phyloP scores from a whole-genome alignment of 2,888 invertebrate genomes.

The Biston stratarius region DNA sequence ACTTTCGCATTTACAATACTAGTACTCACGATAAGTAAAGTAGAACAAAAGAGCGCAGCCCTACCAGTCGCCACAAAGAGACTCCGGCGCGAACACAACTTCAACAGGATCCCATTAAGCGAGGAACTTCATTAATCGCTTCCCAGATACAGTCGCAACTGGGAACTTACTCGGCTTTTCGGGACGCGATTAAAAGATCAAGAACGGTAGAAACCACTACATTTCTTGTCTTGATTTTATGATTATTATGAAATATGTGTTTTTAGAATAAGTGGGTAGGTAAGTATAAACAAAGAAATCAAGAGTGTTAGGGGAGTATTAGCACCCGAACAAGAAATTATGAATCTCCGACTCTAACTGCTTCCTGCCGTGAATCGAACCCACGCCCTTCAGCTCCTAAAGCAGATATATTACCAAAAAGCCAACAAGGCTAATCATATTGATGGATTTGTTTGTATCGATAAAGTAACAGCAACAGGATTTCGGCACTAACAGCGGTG shows the following conservation, averaged over 20 bases:
- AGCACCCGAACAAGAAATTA: no score
- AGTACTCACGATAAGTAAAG: neutral
- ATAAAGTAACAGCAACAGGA: no score
- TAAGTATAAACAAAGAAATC: no score
- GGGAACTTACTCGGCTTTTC: neutral
- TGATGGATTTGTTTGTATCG: no score
- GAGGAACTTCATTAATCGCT: conserved; percentile 4
- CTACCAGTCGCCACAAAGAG: neutral
- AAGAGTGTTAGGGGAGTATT: no score
- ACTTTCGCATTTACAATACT: neutral
- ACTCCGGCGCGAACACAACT: conserved; percentile 1
- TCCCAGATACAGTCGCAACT: neutral
- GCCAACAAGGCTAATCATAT: no score
- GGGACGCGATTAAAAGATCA: neutral
- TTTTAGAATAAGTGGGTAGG: no score
- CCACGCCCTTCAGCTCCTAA: no score
- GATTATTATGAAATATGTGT: neutral
- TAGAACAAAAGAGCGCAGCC: neutral
- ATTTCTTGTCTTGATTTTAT: neutral
- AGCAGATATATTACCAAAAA: no score
- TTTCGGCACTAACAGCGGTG: no score
- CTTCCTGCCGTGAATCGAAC: no score
- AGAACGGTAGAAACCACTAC: neutral
- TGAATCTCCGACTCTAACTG: no score
- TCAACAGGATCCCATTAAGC: neutral